phyloP scores from a whole-genome alignment of 2,797 vertebrate species.

The Rhyacichthys aspro region DNA sequence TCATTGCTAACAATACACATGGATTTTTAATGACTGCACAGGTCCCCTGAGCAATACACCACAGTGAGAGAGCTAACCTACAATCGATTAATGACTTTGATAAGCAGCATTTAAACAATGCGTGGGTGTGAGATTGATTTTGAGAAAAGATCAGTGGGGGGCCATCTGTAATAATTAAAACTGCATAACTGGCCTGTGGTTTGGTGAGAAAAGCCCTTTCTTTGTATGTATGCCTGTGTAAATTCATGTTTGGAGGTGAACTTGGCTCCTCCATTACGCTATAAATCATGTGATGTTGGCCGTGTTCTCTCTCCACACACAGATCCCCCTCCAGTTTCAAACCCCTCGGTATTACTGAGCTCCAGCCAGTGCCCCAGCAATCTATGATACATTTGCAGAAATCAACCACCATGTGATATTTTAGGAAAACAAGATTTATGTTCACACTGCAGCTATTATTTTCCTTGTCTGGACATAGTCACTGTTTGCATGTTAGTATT shows the following conservation, averaged over 20 bases:
- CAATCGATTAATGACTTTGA: slow-evolving; percentile 67
- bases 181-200: slow-evolving; percentile 32
- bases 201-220: slow-evolving; percentile 26
- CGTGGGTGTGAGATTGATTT: slow-evolving; percentile 56
- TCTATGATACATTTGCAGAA: slow-evolving; percentile 5
- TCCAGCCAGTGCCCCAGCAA: slow-evolving; percentile 9
- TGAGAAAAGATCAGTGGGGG: slow-evolving; percentile 37
- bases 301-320: slow-evolving; percentile 35
- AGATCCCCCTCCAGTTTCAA: slow-evolving; percentile 28
- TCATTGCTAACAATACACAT: slow-evolving; percentile 24
- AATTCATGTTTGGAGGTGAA: slow-evolving; percentile 35
- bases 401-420: slow-evolving; percentile 8
- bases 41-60: slow-evolving; percentile 36
- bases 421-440: not conserved
- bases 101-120: slow-evolving; percentile 58
- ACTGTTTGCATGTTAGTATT: too few relatives aligned
- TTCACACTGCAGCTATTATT: not conserved
- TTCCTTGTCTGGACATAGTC: not conserved
- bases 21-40: slow-evolving; percentile 48
- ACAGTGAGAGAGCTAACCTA: slow-evolving; percentile 37
- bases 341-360: slow-evolving; percentile 18
- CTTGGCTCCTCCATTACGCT: slow-evolving; percentile 47
- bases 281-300: slow-evolving; percentile 68
- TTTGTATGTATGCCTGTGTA: slow-evolving; percentile 9
- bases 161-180: slow-evolving; percentile 71